Base-by-base conservation (phyloP, 1,140 invertebrate species). In the Oncopodura yosiiana region DNA sequence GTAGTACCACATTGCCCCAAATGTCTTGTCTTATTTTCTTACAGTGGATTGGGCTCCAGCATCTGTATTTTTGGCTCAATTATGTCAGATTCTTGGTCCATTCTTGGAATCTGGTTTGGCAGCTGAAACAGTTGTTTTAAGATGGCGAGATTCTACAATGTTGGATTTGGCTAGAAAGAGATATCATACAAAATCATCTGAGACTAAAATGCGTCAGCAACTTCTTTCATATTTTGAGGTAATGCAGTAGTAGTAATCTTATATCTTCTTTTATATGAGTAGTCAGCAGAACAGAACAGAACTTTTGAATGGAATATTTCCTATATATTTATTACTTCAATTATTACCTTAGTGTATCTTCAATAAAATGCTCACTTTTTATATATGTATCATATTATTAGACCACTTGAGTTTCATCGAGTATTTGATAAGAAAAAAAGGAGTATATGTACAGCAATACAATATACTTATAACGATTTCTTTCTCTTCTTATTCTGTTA, bases 51-150 rank as follows among this genome's bases (percentile, higher is more conserved):
- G 78, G 78, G 77, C 79, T 18, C 78, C 79, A 36, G 79, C 81
- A 16, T 77, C 77, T 46, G 67, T 84, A 49, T 75, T 83, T 53
- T 82, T 81, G 81, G 75, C 79, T 3, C 75, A 79, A 61, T 69
- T 86, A 32, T 75, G 74, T 4, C 77, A 79, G 53, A 75, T 80
- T 51, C 66, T 86, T 43, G 70, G 74, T 5, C 78, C 79, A 24
- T 84, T 84, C 69, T 62, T 86, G 27, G 75, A 76, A 32, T 81
- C 81, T 74, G 70, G 70, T 23, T 65, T 71, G 34, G 74, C 74
- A 11, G 78, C 80, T 53, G 74, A 75, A 16, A 72, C 77, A n/a
- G 72, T 77, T 32, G 76, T 79, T 0, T n/a, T 38, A 9, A 73
- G 76, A 36, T 84, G 81, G 81, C 69, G 78, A 38, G 81, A 85